Evolutionary conservation across 2,797 vertebrate genomes (phyloP), one percentile per base, ranked within the genome.

Genomic region (Champsocephalus esox): DNA sequence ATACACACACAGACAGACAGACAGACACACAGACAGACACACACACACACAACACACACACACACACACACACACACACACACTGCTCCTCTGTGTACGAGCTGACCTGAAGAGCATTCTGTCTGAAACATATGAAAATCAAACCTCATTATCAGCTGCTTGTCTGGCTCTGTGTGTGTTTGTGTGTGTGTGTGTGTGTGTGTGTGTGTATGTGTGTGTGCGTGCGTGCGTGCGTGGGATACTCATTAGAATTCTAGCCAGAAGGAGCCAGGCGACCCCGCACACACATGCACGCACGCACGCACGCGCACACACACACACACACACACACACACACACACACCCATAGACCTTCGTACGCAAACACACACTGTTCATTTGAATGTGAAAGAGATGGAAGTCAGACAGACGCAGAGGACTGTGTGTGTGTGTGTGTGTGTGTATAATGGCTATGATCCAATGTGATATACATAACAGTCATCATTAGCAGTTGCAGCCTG

Each of bases 81-180:
- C 56, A 66, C 51, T 74, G 38, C 21, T 62, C 32, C 74, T 70
- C 73, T 73, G 74, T 84, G 82, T 74, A 66, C 66, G 12, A 61
- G 70, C 70, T 86, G 84, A 90, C 92, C 88, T 63, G 81, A 89
- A 82, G 85, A 85, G 85, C 83, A 67, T 16, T 80, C 86, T 81
- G 88, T 93, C 95, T 95, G 92, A 94, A 93, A 92, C 90, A 70
- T 86, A 92, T 94, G 94, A 94, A 92, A 95, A 95, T 92, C 87
- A 93, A 92, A 93, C 89, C 93, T 94, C 80, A 94, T 94, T 94
- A 94, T 94, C 90, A 91, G 83, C 85, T 79, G 84, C 77, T 79
- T 82, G 90, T 93, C 91, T 93, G 91, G 84, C 73, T 84, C 55
- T 38, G 45, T 21, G 21, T 21, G 21, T 7, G 62, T 66, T 62